These are phyloP conservation scores for Tortrix viridana DNA, from an alignment of 2,888 invertebrate genomes.

Conservation along the genomic window DNA sequence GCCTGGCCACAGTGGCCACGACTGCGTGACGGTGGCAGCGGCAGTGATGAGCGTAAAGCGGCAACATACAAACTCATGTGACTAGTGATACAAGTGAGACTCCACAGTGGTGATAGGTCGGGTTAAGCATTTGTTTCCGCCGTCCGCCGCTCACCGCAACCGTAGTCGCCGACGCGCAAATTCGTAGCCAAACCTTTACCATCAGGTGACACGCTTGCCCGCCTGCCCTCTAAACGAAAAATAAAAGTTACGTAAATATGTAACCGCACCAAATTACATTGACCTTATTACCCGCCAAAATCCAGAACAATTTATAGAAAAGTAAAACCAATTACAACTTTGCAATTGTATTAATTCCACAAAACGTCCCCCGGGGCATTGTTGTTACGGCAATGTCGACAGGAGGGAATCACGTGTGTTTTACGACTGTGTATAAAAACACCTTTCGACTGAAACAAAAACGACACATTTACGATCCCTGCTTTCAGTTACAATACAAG, in stretches of 20 bases:
- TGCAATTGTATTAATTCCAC: slow-evolving; percentile 35
- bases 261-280: slow-evolving; percentile 1
- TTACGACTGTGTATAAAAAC: slow-evolving; percentile 70
- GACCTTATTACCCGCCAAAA: background rate
- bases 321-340: slow-evolving; percentile 38
- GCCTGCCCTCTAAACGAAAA: background rate
- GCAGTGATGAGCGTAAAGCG: too few species aligned
- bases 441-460: slow-evolving; percentile 53
- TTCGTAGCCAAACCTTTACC: too few species aligned
- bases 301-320: slow-evolving; percentile 29
- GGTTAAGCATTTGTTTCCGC: too few species aligned
- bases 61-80: too few species aligned
- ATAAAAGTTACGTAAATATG: background rate
- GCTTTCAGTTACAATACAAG: slow-evolving; percentile 45
- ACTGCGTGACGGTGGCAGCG: too few species aligned
- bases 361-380: slow-evolving; percentile 30
- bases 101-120: too few species aligned
- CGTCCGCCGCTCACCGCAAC: too few species aligned
- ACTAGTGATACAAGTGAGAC: too few species aligned
- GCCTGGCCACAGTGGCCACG: too few species aligned
- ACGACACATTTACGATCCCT: slow-evolving; percentile 55
- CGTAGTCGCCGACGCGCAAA: too few species aligned
- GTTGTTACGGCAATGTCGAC: slow-evolving; percentile 26
- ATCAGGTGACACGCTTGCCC: too few species aligned
- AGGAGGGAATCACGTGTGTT: slow-evolving; percentile 62